Base-by-base conservation (phyloP, 2,797 vertebrate genomes). In the Periophthalmus magnuspinnatus region DNA sequence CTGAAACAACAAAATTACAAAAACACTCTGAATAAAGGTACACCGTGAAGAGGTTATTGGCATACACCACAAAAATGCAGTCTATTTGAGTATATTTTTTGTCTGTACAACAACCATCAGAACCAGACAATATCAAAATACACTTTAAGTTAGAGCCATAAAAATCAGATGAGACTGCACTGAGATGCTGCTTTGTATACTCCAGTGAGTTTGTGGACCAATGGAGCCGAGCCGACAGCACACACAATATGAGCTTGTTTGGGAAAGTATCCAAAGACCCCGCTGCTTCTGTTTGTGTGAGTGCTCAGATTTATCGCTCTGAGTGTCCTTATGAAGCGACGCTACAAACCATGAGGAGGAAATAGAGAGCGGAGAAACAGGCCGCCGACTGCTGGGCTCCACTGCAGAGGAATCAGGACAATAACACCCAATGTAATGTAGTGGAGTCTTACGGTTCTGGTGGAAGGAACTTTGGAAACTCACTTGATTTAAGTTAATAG, bases 251-350 rank as follows among this genome's bases (percentile, higher is more conserved):
- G 32, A 54, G 28, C 54, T n/a, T 66, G 48, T 34, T 66, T 34
- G 32, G 24, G 64, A 66, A 65, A 34, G 48, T 55, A 66, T 66
- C 64, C 48, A 34, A n/a, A 33, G 63, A 21, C n/a, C 64, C 64
- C 36, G 54, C 34, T 68, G 66, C 34, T 45, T 57, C 22, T 58
- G 50, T 66, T 54, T 66, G 50, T 54, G 48, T 4, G 64, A 21
- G 64, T 13, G 36, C 22, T 66, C 64, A 54, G 32, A 66, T 52
- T 66, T 66, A 54, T 36, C 10, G 54, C 48, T 36, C 28, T 1
- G 63, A 50, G 45, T 65, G 24, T 65, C 64, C 54, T 34, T 66
- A 66, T 55, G 24, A 65, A 67, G 24, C 33, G 2, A 34, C 59
- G 54, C 55, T 36, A 52, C 33, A 59, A 72, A 36, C 34, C 13